Percentiles rank a stretch among this genome's conserved stretches.
Conservation (phyloP, 2,797 vertebrate species). For the Pogoniulus pusillus region DNA sequence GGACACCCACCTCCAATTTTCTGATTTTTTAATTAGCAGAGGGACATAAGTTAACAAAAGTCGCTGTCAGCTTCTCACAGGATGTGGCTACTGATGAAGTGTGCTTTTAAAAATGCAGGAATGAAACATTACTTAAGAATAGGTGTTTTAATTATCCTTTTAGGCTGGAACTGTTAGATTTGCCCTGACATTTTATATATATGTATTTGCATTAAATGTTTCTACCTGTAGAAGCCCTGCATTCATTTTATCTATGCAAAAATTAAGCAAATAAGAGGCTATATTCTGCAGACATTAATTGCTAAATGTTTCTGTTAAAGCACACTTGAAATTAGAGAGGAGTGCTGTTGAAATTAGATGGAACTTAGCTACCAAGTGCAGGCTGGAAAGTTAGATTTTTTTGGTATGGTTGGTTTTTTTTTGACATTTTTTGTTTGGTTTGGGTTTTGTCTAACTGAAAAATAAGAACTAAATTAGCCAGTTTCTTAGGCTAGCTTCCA, state of each 20-base stretch:
- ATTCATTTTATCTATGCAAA: not conserved
- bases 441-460: not conserved
- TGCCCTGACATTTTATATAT: too few relatives aligned
- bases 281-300: not conserved
- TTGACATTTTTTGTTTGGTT: too few relatives aligned
- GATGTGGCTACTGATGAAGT: not conserved
- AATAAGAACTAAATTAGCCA: not conserved
- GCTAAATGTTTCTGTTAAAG: not conserved
- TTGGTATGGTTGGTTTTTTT: too few relatives aligned
- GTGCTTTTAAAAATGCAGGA: not conserved
- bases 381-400: not conserved
- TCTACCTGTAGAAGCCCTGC: fast-evolving
- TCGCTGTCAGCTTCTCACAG: not conserved
- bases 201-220: not conserved
- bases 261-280: not conserved
- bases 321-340: not conserved
- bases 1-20: not conserved
- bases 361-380: not conserved
- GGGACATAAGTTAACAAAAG: not conserved
- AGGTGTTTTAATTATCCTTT: not conserved
- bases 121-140: not conserved
- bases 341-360: not conserved
- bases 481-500: not conserved
- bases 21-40: not conserved
- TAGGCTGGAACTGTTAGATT: not conserved